Conservation (phyloP, 2,113 vertebrate genomes). For the Lepus europaeus region DNA sequence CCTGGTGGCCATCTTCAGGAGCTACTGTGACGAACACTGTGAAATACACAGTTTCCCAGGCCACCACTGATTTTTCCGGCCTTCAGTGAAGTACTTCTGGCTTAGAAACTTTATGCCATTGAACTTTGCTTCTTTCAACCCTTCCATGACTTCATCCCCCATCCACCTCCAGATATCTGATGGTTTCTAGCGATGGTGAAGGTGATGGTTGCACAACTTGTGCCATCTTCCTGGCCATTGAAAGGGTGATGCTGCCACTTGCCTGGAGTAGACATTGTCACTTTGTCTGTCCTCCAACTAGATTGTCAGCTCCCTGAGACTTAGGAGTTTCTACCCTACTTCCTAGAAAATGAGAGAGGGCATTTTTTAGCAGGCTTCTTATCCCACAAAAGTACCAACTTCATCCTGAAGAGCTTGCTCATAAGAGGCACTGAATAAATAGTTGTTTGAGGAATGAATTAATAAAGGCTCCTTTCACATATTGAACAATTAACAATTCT, state of each 20-base stretch:
- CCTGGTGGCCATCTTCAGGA: not conserved
- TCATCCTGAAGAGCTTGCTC: not conserved
- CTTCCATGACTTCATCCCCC: not conserved
- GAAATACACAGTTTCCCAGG: not conserved
- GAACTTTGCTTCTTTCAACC: not conserved
- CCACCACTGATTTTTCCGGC: not conserved
- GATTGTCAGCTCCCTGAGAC: not conserved
- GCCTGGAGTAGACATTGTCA: not conserved
- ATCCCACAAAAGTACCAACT: not conserved
- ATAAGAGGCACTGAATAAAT: slow-evolving; percentile 7
- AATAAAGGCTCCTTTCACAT: slow-evolving; percentile 33
- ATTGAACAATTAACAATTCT: slow-evolving; percentile 17
- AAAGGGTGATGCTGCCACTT: no score
- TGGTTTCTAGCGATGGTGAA: not conserved
- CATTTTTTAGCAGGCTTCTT: not conserved
- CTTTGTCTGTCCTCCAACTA: not conserved
- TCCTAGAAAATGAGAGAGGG: not conserved
- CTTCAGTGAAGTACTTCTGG: not conserved
- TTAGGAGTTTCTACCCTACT: not conserved
- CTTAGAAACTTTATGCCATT: not conserved
- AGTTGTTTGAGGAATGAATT: slow-evolving; percentile 60
- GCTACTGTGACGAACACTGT: not conserved
- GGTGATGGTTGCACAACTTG: not conserved
- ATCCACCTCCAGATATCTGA: not conserved
- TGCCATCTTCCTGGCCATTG: not conserved